Base-by-base conservation (phyloP, 2,113 vertebrate species). In the Capricornis sumatraensis region DNA sequence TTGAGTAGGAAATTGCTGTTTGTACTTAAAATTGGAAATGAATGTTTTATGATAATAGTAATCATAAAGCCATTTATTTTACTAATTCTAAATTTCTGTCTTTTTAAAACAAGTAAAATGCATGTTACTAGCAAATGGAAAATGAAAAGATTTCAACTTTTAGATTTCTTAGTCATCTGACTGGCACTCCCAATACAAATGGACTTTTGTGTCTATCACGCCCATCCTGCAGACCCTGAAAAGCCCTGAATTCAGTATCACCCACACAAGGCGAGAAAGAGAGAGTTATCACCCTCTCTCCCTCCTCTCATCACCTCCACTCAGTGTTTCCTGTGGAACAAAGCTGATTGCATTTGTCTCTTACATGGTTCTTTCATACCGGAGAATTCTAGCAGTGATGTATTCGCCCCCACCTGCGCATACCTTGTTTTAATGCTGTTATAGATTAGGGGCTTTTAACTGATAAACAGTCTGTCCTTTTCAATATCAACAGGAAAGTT, bases 1-100 rank as follows among this genome's bases (percentile, higher is more conserved):
- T 97, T 67, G 30, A 97, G 62, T 94, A 21, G 78, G 90, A 98
- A 90, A 82, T 93, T 95, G 23, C 84, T 96, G 27, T 58, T 96
- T 90, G 40, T 16, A n/a, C 19, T 87, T 90, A 62, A 91, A 88
- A 52, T 89, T 62, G 25, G n/a, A 97, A 92, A 96, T 64, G 14
- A 95, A 64, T 76, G 71, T 76, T 76, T 76, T 58, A 87, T 93
- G 97, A 90, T 62, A 45, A 78, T 71, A 89, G 47, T 19, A 53
- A 33, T 95, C 93, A 86, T 64, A 97, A 81, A 93, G 10, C 15
- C 85, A 27, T 76, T 91, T 40, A 47, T 60, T 86, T 62, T 78
- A 87, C 82, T 67, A 67, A 47, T 76, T 95, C 94, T 96, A 87
- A 93, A 96, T 95, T 94, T 82, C 28, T 87, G 2, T n/a, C 15